Evolutionary conservation across 2,113 vertebrate species (phyloP).

Genomic region (Psilopogon haemacephalus): DNA sequence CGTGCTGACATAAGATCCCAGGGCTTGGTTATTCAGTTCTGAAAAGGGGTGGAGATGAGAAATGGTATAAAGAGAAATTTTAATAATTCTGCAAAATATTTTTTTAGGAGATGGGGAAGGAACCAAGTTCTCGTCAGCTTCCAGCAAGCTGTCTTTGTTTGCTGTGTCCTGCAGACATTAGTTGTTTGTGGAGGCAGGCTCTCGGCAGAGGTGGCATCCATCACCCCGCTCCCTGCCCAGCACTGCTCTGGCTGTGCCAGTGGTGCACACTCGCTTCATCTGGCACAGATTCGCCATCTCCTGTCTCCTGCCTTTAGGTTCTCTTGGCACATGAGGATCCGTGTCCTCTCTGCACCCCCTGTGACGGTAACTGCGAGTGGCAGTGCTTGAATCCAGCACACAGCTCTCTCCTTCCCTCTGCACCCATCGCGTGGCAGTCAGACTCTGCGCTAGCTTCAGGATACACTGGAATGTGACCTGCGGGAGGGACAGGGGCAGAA

Average conservation of each 20-base stretch:
- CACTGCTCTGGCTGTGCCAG: background rate
- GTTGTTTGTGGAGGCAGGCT: background rate
- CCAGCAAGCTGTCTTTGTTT: background rate
- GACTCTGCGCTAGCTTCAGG: background rate
- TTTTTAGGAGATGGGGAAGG: background rate
- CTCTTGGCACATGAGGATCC: background rate
- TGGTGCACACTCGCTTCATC: accelerated
- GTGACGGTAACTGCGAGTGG: background rate
- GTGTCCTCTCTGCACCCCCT: background rate
- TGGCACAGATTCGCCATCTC: background rate
- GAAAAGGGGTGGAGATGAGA: background rate
- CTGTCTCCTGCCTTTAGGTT: background rate
- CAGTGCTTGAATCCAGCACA: background rate
- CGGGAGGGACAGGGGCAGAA: accelerated
- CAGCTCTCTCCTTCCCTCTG: background rate
- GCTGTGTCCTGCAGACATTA: background rate
- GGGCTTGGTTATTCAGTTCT: background rate
- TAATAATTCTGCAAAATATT: background rate
- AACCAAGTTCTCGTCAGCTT: background rate
- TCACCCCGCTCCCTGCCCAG: background rate
- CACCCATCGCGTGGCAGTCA: background rate
- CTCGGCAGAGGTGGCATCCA: background rate
- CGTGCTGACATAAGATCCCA: background rate
- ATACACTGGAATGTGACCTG: no score
- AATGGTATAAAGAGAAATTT: background rate